phyloP scores from a whole-genome alignment of 1,140 invertebrate genomes.

The Drosophila nebulosa region DNA sequence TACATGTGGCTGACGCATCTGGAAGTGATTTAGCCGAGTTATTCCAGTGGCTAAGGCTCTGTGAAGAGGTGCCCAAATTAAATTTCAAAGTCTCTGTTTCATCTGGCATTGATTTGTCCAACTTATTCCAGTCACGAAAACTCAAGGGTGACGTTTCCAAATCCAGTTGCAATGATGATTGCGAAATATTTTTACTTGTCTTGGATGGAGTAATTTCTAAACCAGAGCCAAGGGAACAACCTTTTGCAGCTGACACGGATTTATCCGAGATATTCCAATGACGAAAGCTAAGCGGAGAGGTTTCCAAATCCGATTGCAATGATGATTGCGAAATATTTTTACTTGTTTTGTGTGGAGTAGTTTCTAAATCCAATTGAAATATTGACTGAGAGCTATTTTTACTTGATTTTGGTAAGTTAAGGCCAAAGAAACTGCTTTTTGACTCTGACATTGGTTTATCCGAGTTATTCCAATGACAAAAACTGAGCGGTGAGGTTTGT shows the following conservation, averaged over 20 bases:
- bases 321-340: constrained; percentile 4
- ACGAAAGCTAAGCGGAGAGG: constrained; percentile 14
- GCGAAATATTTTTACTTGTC: not conserved
- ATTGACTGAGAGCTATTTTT: not conserved
- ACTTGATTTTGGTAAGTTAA: not conserved
- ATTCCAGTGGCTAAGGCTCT: not conserved
- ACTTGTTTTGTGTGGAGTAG: not conserved
- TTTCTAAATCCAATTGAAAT: constrained; percentile 9
- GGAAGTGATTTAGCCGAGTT: not conserved
- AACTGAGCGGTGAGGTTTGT: constrained; percentile 8
- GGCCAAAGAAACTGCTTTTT: not conserved
- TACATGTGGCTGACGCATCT: not conserved
- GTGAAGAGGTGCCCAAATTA: not conserved
- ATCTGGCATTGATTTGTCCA: constrained; percentile 7
- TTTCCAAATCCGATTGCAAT: not conserved
- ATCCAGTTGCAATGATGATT: constrained; percentile 2
- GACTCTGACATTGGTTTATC: constrained; percentile 5
- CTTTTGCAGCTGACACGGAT: constrained; percentile 12
- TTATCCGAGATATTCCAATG: constrained; percentile 25
- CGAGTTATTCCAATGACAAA: constrained; percentile 30
- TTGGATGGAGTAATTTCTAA: not conserved
- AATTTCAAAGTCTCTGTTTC: not conserved
- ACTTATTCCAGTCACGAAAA: constrained; percentile 25
- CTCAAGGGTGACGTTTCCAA: constrained; percentile 1
- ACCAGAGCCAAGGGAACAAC: not conserved